Conservation (phyloP, 2,113 vertebrate genomes). For the Meleagris gallopavo region DNA sequence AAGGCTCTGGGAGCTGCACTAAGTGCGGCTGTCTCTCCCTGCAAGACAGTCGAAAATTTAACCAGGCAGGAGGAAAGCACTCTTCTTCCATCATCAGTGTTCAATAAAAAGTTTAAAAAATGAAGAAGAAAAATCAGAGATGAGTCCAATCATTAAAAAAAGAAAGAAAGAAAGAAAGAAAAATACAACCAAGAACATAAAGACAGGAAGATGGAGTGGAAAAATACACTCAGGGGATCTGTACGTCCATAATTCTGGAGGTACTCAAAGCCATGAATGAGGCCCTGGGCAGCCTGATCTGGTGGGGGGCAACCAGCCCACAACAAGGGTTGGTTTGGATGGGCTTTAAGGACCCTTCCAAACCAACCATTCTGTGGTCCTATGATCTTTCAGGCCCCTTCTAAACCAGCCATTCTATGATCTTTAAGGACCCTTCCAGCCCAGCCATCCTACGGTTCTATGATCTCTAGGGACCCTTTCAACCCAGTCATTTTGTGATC, state of each 20-base stretch:
- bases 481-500: background rate
- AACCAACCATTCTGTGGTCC: background rate
- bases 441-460: too few species aligned
- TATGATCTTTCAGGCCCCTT: too few species aligned
- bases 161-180: background rate
- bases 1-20: constrained; percentile 34
- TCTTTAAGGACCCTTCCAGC: too few species aligned
- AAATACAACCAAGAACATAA: background rate
- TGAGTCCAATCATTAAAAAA: background rate
- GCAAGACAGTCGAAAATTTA: constrained; percentile 4
- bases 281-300: too few species aligned
- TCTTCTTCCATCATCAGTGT: background rate
- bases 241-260: background rate
- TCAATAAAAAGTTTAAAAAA: background rate
- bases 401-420: too few species aligned
- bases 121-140: background rate
- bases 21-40: background rate
- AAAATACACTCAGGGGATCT: background rate
- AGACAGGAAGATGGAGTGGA: background rate
- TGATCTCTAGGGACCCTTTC: too few species aligned
- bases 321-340: background rate
- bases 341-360: background rate
- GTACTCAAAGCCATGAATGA: background rate
- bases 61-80: constrained; percentile 23
- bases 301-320: background rate